Evolutionary conservation across 2,888 invertebrate genomes (phyloP).

Genomic region (Ganaspis brasiliensis): DNA sequence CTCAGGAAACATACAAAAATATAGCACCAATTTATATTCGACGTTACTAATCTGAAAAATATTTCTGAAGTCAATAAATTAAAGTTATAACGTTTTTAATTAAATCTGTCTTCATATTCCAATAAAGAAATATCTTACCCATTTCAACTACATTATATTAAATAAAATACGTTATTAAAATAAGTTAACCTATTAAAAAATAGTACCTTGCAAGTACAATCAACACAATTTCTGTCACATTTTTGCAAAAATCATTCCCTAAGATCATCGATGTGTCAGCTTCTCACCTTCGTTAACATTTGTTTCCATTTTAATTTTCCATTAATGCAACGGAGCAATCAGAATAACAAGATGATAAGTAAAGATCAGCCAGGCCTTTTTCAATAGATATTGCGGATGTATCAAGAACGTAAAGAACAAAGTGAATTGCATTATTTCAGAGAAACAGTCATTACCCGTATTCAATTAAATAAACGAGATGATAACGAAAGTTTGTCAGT

Average conservation of each 20-base stretch:
- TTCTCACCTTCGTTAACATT: slow-evolving; percentile 35
- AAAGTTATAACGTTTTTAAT: background rate
- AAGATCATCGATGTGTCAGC: slow-evolving; percentile 19
- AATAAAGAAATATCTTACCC: background rate
- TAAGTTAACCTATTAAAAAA: no score
- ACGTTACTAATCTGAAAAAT: background rate
- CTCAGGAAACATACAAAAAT: background rate
- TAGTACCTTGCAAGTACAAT: background rate
- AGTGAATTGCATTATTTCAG: slow-evolving; percentile 33
- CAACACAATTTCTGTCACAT: slow-evolving; percentile 8
- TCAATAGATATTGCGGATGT: slow-evolving; percentile 31
- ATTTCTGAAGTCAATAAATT: background rate
- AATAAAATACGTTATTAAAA: slow-evolving; percentile 9
- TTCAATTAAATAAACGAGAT: slow-evolving; percentile 29
- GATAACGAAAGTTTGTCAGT: slow-evolving; percentile 27
- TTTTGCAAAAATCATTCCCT: slow-evolving; percentile 11
- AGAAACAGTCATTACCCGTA: slow-evolving; percentile 12
- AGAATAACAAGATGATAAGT: slow-evolving; percentile 30
- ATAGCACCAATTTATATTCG: no score
- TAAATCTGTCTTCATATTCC: background rate
- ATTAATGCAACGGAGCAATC: slow-evolving; percentile 33
- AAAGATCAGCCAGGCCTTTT: slow-evolving; percentile 9
- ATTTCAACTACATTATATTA: no score
- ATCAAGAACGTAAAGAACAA: slow-evolving; percentile 31
- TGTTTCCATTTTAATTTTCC: slow-evolving; percentile 21